Evolutionary conservation across 2,888 invertebrate species (phyloP).

Genomic region (Meghimatium bilineatum): DNA sequence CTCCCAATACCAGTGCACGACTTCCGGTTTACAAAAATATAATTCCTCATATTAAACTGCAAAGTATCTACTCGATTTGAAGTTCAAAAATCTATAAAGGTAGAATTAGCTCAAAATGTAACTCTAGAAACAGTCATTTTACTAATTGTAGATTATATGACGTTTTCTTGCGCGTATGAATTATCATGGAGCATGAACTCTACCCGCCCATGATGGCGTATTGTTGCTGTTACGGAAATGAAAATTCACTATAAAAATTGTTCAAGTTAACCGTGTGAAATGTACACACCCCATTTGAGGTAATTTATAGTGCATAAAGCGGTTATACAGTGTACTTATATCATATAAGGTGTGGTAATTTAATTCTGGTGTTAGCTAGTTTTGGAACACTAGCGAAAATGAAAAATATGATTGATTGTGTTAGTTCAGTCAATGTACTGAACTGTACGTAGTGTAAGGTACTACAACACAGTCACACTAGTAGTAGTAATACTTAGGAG

Average conservation of each 20-base stretch:
- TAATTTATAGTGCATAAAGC: not conserved
- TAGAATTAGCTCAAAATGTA: not conserved
- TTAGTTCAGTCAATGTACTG: too few species aligned
- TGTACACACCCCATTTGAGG: not conserved
- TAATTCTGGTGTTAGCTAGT: too few species aligned
- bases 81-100: not conserved
- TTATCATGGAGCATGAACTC: slow-evolving; percentile 24
- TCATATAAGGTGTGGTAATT: too few species aligned
- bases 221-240: slow-evolving; percentile 41
- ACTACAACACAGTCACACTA: too few species aligned
- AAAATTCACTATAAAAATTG: not conserved
- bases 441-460: too few species aligned
- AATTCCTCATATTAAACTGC: not conserved
- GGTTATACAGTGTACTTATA: too few species aligned
- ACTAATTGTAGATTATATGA: not conserved
- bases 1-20: not conserved
- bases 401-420: too few species aligned
- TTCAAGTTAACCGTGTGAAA: not conserved
- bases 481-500: too few species aligned
- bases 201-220: slow-evolving; percentile 45
- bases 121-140: not conserved
- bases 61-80: too few species aligned
- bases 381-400: too few species aligned
- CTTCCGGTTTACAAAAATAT: slow-evolving; percentile 8
- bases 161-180: slow-evolving; percentile 13